Evolutionary conservation across 2,797 vertebrate species (phyloP).

Genomic region (Selene dorsalis): DNA sequence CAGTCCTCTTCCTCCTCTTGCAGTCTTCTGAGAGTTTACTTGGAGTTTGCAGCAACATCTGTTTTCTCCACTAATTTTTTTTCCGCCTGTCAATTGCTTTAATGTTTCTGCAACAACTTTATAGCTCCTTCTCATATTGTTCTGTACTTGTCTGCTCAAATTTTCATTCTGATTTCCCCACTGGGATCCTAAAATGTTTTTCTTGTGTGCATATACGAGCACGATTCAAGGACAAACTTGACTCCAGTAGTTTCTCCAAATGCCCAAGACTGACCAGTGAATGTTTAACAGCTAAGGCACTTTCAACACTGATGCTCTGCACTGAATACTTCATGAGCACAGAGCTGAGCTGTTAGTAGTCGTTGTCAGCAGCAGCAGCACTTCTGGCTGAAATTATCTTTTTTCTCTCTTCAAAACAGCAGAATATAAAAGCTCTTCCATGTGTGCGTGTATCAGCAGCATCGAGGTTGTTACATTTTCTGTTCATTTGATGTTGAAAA

Average conservation of each 20-base stretch:
- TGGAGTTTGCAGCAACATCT: conserved; percentile 1
- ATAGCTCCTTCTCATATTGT: conserved; percentile 1
- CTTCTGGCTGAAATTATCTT: neutral
- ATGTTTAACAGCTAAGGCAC: neutral
- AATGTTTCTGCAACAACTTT: neutral
- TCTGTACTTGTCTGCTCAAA: conserved; percentile 1
- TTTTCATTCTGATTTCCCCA: neutral
- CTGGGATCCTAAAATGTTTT: conserved; percentile 7
- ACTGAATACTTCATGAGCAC: neutral
- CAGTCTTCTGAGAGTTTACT: neutral
- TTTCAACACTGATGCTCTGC: neutral
- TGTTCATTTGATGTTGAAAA: neutral
- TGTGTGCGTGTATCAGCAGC: neutral
- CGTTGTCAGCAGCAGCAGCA: neutral
- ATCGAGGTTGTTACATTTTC: neutral
- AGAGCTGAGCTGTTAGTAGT: neutral
- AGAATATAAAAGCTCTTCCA: neutral
- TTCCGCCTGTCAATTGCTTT: neutral
- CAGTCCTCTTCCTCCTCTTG: neutral
- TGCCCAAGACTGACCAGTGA: neutral
- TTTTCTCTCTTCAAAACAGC: neutral
- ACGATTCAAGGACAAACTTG: neutral
- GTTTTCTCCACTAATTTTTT: neutral
- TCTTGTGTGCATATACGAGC: neutral
- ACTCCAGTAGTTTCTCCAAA: conserved; percentile 4